Conservation (phyloP, 1,140 invertebrate species). For the Achroia grisella region DNA sequence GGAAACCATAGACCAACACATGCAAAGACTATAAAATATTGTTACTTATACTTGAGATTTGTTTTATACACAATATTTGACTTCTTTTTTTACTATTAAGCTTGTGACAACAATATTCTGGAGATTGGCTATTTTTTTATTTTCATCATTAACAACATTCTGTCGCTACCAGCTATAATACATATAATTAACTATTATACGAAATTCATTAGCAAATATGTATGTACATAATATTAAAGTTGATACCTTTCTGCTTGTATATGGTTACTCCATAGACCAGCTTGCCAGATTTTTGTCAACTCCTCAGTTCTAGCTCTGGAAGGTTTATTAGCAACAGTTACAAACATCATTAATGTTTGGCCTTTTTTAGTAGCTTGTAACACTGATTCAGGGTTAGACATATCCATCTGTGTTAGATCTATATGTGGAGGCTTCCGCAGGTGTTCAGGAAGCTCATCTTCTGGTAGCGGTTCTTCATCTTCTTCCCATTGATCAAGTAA, state of each 20-base stretch:
- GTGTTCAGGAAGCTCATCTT: slow-evolving; percentile 96
- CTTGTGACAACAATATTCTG: too few species aligned
- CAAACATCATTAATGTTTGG: slow-evolving; percentile 97
- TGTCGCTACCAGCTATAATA: too few species aligned
- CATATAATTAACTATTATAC: too few species aligned
- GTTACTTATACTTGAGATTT: too few species aligned
- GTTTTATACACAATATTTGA: too few species aligned
- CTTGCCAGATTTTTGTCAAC: slow-evolving; percentile 94
- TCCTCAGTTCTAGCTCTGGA: slow-evolving; percentile 85
- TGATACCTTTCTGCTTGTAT: slow-evolving; percentile 92
- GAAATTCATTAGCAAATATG: too few species aligned
- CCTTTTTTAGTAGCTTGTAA: slow-evolving; percentile 95
- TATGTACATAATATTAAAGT: too few species aligned
- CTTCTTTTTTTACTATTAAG: too few species aligned
- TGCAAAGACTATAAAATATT: too few species aligned
- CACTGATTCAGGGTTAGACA: slow-evolving; percentile 87
- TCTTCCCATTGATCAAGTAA: slow-evolving; percentile 98
- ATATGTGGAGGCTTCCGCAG: slow-evolving; percentile 84
- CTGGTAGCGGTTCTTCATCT: slow-evolving; percentile 94
- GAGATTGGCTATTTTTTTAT: too few species aligned
- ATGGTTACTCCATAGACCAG: slow-evolving; percentile 94
- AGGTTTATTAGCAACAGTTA: slow-evolving; percentile 86
- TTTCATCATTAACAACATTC: too few species aligned
- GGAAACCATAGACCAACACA: too few species aligned
- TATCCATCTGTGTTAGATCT: slow-evolving; percentile 85